Evolutionary conservation across 2,113 vertebrate genomes (phyloP).

Genomic region (Leptosomus discolor): DNA sequence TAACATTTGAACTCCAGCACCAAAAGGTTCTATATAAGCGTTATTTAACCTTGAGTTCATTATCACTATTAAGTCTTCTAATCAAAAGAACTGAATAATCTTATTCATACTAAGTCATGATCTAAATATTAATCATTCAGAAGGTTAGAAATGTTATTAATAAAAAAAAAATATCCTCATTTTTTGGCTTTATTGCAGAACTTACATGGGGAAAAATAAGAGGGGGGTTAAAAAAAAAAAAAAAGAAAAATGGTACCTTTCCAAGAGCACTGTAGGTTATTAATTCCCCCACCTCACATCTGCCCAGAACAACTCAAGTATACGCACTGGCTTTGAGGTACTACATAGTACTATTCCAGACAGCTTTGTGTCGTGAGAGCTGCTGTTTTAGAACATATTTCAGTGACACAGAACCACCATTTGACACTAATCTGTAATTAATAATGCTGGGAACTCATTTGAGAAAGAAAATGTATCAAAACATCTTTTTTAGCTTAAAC

Average conservation of each 20-base stretch:
- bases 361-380: neutral
- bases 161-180: neutral
- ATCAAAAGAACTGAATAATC: neutral
- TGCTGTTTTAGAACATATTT: neutral
- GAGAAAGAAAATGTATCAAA: neutral
- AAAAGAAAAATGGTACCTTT: neutral
- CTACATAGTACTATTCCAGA: neutral
- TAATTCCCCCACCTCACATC: neutral
- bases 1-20: neutral
- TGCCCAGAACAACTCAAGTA: neutral
- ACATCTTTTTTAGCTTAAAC: neutral
- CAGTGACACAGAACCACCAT: neutral
- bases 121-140: conserved; percentile 49
- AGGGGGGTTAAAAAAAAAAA: neutral
- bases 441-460: neutral
- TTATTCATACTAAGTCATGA: neutral
- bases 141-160: conserved; percentile 1
- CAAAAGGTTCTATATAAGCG: neutral
- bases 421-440: conserved; percentile 20
- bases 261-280: neutral
- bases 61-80: neutral
- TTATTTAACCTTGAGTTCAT: conserved; percentile 55
- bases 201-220: neutral
- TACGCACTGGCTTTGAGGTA: neutral
- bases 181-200: neutral